Evolutionary conservation across 2,797 vertebrate genomes (phyloP), one percentile per base, ranked within the genome.

Genomic region (Scolopax rusticola): DNA sequence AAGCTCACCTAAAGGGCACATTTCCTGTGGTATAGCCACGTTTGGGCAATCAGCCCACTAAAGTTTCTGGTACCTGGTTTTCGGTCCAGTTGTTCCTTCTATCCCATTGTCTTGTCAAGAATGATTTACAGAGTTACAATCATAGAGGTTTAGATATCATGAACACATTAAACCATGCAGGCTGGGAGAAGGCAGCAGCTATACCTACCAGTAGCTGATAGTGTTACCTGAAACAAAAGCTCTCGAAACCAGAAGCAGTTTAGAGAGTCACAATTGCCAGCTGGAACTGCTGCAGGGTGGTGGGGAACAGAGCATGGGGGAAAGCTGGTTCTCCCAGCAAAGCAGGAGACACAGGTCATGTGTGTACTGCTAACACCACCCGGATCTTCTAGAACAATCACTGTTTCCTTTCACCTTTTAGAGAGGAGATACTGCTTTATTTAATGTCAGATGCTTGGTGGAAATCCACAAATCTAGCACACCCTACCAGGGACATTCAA

Each of bases 141-240:
- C 24, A 8, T 24, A 17, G 57, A 38, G 6, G 33, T 17, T 60
- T 60, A 60, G 33, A 6, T 38, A 38, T 11, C 57, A 27, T 17
- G 23, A 15, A 8, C 21, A 1, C 2, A 2, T 36, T 18, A 3
- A 19, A 3, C 17, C 23, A 1, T 9, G 30, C 33, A 63, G 50
- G n/a, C 33, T 41, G 41, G 12, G 50, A 3, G 9, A 16, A 48
- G 57, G 84, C 57, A 47, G 36, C 32, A 28, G 4, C n/a, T 8
- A 0, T 19, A 6, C 18, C 21, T 51, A 3, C 32, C 1, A 4
- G 15, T 9, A 45, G 38, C 32, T 38, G 38, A n/a, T 15, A 53
- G 50, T 28, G 50, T 53, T 53, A 53, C 50, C 27, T 53, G 50
- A 53, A 53, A 53, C 50, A 53, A 53, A 28, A 53, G 27, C 27